These are phyloP conservation scores for Villa cingulata DNA, from an alignment of 2,888 invertebrate species.

Conservation along the genomic window DNA sequence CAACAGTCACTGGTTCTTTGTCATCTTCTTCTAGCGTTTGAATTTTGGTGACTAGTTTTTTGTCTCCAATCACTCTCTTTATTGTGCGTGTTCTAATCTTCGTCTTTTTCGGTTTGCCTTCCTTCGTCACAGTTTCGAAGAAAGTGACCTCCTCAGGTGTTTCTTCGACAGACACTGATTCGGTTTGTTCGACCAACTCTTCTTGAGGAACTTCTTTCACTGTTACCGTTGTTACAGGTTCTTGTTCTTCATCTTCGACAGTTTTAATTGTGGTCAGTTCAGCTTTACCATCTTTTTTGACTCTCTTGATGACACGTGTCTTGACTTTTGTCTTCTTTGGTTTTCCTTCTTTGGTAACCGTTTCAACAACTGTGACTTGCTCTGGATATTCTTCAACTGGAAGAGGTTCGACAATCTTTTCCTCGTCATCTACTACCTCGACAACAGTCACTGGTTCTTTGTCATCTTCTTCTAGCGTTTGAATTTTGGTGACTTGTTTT, in stretches of 20 bases:
- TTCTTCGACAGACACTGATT: constrained; percentile 20
- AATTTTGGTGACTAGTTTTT: constrained; percentile 32
- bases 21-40: constrained; percentile 20
- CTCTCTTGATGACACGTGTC: constrained; percentile 28
- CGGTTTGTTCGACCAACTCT: constrained; percentile 8
- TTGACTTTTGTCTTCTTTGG: constrained; percentile 24
- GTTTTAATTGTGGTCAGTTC: constrained; percentile 29
- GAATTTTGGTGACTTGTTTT: constrained; percentile 19
- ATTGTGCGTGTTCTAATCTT: constrained; percentile 10
- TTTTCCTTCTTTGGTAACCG: constrained; percentile 22
- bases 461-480: constrained; percentile 28
- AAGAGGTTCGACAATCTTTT: constrained; percentile 19
- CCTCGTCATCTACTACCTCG: constrained; percentile 16
- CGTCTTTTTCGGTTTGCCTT: constrained; percentile 16
- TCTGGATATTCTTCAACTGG: constrained; percentile 20
- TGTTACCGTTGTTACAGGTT: constrained; percentile 23
- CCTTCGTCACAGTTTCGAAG: constrained; percentile 24
- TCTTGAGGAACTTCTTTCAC: constrained; percentile 15
- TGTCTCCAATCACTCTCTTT: constrained; percentile 22
- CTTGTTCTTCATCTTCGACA: constrained; percentile 25
- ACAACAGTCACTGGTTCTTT: constrained; percentile 27
- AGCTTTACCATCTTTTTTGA: constrained; percentile 19
- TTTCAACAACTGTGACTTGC: constrained; percentile 19
- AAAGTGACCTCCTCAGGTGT: constrained; percentile 23
- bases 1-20: constrained; percentile 23